Percentiles rank a stretch among this genome's conserved stretches.
Conservation (phyloP, 2,113 vertebrate species). For the Rissa tridactyla region DNA sequence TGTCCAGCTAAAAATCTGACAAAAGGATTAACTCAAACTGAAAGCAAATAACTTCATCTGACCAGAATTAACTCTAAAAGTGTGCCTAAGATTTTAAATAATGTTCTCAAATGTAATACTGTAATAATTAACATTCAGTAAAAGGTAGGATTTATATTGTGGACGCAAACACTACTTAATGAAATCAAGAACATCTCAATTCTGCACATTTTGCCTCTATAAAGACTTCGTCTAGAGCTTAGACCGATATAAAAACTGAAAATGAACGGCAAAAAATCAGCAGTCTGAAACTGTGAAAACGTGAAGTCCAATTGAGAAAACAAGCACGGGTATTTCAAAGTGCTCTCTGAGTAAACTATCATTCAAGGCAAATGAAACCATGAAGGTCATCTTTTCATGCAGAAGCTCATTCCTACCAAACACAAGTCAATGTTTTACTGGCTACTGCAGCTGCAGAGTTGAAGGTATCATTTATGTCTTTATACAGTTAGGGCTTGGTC, state of each 20-base stretch:
- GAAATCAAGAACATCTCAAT: background rate
- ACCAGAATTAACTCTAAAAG: constrained; percentile 26
- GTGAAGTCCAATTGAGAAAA: background rate
- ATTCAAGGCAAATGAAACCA: background rate
- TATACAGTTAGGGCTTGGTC: background rate
- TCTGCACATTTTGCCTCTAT: background rate
- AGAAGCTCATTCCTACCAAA: background rate
- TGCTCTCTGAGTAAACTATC: background rate
- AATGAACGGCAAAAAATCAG: background rate
- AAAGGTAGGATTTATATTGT: background rate
- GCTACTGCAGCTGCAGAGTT: background rate
- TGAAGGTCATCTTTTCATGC: background rate
- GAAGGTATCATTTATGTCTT: background rate
- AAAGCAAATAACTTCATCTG: constrained; percentile 24
- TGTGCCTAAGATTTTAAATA: background rate
- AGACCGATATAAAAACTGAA: background rate
- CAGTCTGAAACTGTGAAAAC: background rate
- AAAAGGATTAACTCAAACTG: constrained; percentile 1
- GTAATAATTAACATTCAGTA: background rate
- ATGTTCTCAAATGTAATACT: background rate
- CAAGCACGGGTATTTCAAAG: background rate
- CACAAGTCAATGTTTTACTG: background rate
- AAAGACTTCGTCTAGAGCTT: background rate
- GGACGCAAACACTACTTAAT: background rate
- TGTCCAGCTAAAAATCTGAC: constrained; percentile 37